Evolutionary conservation across 2,797 vertebrate species (phyloP).

Genomic region (Anniella stebbinsi): DNA sequence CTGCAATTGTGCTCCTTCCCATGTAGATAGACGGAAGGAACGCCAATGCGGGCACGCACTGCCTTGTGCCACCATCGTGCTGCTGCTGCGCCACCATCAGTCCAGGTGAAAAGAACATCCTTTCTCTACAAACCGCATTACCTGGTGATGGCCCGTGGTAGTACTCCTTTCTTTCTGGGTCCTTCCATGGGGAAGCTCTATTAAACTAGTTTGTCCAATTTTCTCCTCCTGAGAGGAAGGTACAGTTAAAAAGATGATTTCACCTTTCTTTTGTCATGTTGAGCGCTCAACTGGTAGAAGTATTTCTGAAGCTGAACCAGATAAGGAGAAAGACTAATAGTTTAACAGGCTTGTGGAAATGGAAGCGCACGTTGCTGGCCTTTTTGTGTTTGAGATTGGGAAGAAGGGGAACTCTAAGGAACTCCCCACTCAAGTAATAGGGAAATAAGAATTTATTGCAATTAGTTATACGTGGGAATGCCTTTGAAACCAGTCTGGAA

Average conservation of each 20-base stretch:
- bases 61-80: too few relatives aligned
- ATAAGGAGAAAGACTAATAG: neutral
- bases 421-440: neutral
- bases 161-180: neutral
- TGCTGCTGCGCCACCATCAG: too few relatives aligned
- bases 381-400: neutral
- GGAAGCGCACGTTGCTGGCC: neutral
- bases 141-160: too few relatives aligned
- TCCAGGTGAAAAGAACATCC: neutral
- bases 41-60: too few relatives aligned
- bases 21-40: too few relatives aligned
- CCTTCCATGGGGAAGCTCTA: neutral
- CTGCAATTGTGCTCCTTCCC: too few relatives aligned
- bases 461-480: too few relatives aligned
- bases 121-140: neutral
- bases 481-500: too few relatives aligned
- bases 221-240: neutral
- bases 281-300: neutral
- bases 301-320: neutral
- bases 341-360: neutral
- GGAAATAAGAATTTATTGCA: neutral
- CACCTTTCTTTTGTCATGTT: neutral
- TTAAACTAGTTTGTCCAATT: neutral
- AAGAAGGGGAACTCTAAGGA: neutral
- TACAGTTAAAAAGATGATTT: neutral